Percentiles rank a stretch among this genome's conserved stretches.
Evolutionary conservation across 2,888 invertebrate species (phyloP).

Genomic region (Lithophane leautieri): DNA sequence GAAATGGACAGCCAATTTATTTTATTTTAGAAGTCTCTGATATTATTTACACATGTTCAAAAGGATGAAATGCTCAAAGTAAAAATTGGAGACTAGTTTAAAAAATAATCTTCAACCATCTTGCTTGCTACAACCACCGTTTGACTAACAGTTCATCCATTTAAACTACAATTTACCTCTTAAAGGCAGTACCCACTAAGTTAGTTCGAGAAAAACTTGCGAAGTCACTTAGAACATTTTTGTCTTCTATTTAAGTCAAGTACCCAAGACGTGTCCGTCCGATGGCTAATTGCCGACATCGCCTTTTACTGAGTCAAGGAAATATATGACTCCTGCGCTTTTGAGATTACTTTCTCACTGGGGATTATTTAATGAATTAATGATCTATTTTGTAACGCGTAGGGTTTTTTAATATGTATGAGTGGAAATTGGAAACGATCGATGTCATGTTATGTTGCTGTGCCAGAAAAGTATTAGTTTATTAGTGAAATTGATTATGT

Average conservation of each 20-base stretch:
- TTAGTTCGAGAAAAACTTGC: conserved; percentile 26
- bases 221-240: conserved; percentile 46
- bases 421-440: background rate
- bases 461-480: background rate
- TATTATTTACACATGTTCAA: background rate
- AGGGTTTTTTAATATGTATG: conserved; percentile 8
- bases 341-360: background rate
- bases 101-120: background rate
- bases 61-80: background rate
- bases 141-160: conserved; percentile 26
- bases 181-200: conserved; percentile 38
- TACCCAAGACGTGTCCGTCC: background rate
- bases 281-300: conserved; percentile 40
- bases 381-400: background rate
- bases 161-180: conserved; percentile 30
- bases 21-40: background rate
- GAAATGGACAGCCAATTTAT: background rate
- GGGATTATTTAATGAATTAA: conserved; percentile 5
- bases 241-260: conserved; percentile 34
- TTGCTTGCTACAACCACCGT: background rate
- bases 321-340: conserved; percentile 5
- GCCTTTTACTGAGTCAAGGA: conserved; percentile 19
- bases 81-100: background rate
- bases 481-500: conserved; percentile 6
- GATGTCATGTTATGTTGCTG: background rate